phyloP scores from a whole-genome alignment of 2,888 invertebrate genomes.

The Eugnorisma glareosa region DNA sequence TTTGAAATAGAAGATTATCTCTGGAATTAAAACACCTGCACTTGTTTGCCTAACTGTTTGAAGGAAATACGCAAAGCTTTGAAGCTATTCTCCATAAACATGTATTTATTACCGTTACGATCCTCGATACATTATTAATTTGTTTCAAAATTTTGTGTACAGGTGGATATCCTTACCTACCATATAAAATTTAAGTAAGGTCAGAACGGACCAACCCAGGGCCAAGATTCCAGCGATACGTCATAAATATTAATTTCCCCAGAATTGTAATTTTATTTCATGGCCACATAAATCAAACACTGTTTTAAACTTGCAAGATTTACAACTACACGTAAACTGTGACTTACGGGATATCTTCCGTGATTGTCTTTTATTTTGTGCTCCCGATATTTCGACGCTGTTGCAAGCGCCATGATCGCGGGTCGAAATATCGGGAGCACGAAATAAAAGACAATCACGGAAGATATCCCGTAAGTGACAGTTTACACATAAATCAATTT shows the following conservation, averaged over 20 bases:
- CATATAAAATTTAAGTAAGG: constrained; percentile 60
- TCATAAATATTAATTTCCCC: constrained; percentile 47
- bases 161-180: constrained; percentile 27
- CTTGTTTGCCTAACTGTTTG: not conserved
- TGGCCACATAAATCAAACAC: constrained; percentile 26
- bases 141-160: constrained; percentile 34
- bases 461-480: too few species aligned
- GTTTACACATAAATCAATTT: constrained; percentile 42
- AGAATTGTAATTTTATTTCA: constrained; percentile 29
- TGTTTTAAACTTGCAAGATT: too few species aligned
- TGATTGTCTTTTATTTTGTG: too few species aligned
- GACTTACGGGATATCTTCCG: too few species aligned
- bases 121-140: constrained; percentile 34
- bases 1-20: not conserved
- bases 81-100: not conserved
- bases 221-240: constrained; percentile 16
- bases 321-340: too few species aligned
- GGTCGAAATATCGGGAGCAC: too few species aligned
- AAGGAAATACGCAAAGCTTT: not conserved
- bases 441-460: too few species aligned
- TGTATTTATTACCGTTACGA: constrained; percentile 25
- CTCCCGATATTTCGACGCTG: too few species aligned
- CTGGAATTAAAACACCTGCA: not conserved
- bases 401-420: too few species aligned
- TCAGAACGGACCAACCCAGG: constrained; percentile 10